Evolutionary conservation across 2,888 invertebrate genomes (phyloP).

Genomic region (Drosophila neoperkinsi): DNA sequence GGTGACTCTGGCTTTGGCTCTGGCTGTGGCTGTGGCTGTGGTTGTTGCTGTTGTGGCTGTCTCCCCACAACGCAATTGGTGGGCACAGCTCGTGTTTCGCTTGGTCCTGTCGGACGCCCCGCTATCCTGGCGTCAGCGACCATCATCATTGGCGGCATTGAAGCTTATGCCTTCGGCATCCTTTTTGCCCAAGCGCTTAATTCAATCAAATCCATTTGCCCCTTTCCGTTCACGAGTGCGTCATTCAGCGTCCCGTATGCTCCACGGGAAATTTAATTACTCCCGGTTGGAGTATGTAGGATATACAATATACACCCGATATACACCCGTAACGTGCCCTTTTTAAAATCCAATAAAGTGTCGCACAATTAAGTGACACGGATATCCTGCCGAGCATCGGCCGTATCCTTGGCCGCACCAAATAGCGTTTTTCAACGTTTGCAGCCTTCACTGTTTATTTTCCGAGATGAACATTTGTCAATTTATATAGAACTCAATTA

Average conservation of each 20-base stretch:
- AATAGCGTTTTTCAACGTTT: conserved; percentile 3
- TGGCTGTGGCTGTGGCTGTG: neutral
- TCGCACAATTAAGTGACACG: conserved; percentile 78
- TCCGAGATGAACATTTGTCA: conserved; percentile 37
- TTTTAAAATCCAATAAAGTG: conserved; percentile 83
- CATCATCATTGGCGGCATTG: conserved; percentile 43
- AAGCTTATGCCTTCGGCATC: conserved; percentile 31
- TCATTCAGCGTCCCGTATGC: conserved; percentile 53
- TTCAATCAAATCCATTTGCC: conserved; percentile 76
- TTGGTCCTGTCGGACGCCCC: conserved; percentile 62
- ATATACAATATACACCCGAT: conserved; percentile 19
- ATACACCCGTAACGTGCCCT: conserved; percentile 45
- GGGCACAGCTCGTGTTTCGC: conserved; percentile 31
- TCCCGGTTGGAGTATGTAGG: conserved; percentile 31
- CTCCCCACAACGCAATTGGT: conserved; percentile 60
- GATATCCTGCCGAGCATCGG: conserved; percentile 68
- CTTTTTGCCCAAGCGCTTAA: conserved; percentile 60
- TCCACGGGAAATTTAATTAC: conserved; percentile 80
- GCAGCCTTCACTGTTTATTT: conserved; percentile 33
- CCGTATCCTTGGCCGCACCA: conserved; percentile 15
- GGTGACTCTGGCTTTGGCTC: neutral
- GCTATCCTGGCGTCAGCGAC: conserved; percentile 55
- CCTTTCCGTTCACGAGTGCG: conserved; percentile 49
- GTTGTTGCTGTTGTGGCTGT: neutral
- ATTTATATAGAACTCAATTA: conserved; percentile 64